A percentile compares a stretch with the other conserved stretches of the same genome.
Evolutionary conservation across 35 echinoderm and acorn worm genomes (phyloP).

Genomic region (Hemicentrotus pulcherrimus): DNA sequence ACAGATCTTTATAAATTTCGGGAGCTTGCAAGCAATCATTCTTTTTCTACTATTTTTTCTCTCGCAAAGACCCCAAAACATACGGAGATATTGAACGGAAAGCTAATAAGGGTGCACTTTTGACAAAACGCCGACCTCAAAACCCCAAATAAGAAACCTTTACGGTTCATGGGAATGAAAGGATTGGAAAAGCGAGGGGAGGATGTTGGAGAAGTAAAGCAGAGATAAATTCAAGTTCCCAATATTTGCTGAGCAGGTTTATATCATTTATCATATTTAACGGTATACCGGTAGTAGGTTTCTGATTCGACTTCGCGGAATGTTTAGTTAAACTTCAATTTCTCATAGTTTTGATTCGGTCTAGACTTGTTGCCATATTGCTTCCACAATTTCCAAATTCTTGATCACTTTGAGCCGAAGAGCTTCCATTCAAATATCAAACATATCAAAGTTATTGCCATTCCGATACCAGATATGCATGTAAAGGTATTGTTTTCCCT

Average conservation of each 20-base stretch:
- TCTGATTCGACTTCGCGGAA: neutral
- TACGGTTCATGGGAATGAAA: neutral
- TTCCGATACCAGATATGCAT: neutral
- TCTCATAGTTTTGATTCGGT: neutral
- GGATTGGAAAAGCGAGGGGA: neutral
- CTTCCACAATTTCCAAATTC: neutral
- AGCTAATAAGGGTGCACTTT: slow-evolving; percentile 31
- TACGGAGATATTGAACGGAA: slow-evolving; percentile 31
- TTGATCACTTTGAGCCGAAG: neutral
- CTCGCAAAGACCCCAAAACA: neutral
- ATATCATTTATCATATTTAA: slow-evolving; percentile 15
- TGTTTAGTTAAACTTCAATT: slow-evolving; percentile 6
- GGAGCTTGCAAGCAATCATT: slow-evolving; percentile 2
- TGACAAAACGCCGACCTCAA: slow-evolving; percentile 35
- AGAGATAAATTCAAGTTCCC: neutral
- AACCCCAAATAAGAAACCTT: neutral
- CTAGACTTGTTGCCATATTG: slow-evolving; percentile 3
- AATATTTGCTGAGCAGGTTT: neutral
- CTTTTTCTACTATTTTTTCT: neutral
- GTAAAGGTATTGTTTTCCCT: too few species aligned
- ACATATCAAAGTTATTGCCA: neutral
- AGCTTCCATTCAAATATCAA: neutral
- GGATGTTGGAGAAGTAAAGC: neutral
- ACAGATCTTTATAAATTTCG: slow-evolving; percentile 5
- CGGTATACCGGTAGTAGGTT: neutral